A percentile compares a stretch with the other conserved stretches of the same genome.
phyloP scores from a whole-genome alignment of 2,888 invertebrate species.

The Dryadula phaetusa region DNA sequence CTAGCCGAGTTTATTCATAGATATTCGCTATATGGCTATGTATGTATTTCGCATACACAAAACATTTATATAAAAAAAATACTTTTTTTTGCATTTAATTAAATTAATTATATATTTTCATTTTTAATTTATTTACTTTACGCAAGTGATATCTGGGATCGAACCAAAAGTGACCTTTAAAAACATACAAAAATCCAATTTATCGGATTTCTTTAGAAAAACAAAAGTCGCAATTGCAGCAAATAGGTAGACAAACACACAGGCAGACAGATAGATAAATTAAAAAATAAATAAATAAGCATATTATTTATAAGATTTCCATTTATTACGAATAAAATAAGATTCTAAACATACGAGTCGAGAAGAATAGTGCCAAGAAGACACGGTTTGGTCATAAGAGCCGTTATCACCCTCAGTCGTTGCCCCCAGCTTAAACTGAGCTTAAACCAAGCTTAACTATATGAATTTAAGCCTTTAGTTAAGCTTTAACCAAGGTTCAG shows the following conservation, averaged over 20 bases:
- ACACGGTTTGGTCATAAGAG: conserved; percentile 39
- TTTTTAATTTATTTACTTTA: too few relatives aligned
- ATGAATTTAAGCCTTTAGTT: background rate
- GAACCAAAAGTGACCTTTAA: background rate
- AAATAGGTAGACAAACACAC: background rate
- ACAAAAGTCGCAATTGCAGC: conserved; percentile 13
- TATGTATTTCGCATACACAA: too few relatives aligned
- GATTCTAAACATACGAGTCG: conserved; percentile 30
- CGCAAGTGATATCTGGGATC: too few relatives aligned
- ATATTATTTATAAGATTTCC: conserved; percentile 20
- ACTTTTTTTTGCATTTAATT: too few relatives aligned
- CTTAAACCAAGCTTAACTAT: conserved; percentile 1
- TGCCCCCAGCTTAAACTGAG: background rate
- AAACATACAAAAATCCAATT: background rate
- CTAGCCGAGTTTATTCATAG: too few relatives aligned
- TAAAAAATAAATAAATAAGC: conserved; percentile 4
- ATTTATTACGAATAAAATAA: conserved; percentile 31
- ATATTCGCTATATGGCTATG: too few relatives aligned
- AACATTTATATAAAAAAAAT: too few relatives aligned
- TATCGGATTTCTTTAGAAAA: too few relatives aligned
- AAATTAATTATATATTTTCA: too few relatives aligned
- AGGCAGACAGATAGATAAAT: background rate
- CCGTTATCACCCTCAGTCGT: conserved; percentile 30
- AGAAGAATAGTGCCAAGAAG: conserved; percentile 22
- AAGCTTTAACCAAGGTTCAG: background rate